Base-by-base conservation (phyloP, 1,140 invertebrate species). In the Pseudachorutes palmiensis region DNA sequence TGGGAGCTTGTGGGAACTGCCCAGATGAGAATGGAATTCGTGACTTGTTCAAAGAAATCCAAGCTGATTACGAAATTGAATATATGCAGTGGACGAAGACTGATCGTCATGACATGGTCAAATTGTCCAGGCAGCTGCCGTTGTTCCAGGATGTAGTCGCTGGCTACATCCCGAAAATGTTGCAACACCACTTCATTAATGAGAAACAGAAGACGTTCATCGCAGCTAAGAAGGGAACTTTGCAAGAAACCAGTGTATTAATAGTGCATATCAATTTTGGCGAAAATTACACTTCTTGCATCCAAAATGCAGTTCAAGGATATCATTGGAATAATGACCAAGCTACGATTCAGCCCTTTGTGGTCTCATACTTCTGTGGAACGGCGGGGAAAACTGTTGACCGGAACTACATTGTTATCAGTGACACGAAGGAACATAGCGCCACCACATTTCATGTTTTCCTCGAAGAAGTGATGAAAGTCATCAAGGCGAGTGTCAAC, bases 151-250 rank as follows among this genome's bases (percentile, higher is more conserved):
- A 61, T 9, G 19, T 9, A 5, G 19, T 29, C 9, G 24, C 14
- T 14, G 14, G 2, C 2, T 41, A 22, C 31, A 2, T 63, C 24
- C 61, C 61, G 12, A 19, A 3, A 26, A 36, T 63, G 14, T 14
- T 63, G 3, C 31, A 36, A 45, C 61, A 63, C 41, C 61, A 63
- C 61, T 63, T 36, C 61, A 63, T 63, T 9, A 48, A 12, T 24
- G n/a, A 36, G 19, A 41, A 68, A 48, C 67, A 71, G 29, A 14
- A 31, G 29, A 2, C n/a, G 3, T 65, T 61, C 32, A 19, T 65
- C 16, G 33, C 41, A 0, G 32, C 55, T n/a, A 62, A 16, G 26
- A 72, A 72, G 55, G 51, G 67, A 66, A 67, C 61, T 31, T 29
- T 74, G 1, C 9, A 22, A 32, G 28, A 55, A 19, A 48, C 28